Evolutionary conservation across 2,888 invertebrate genomes (phyloP), one percentile per base, ranked within the genome.

Genomic region (Embidobia sp.): DNA sequence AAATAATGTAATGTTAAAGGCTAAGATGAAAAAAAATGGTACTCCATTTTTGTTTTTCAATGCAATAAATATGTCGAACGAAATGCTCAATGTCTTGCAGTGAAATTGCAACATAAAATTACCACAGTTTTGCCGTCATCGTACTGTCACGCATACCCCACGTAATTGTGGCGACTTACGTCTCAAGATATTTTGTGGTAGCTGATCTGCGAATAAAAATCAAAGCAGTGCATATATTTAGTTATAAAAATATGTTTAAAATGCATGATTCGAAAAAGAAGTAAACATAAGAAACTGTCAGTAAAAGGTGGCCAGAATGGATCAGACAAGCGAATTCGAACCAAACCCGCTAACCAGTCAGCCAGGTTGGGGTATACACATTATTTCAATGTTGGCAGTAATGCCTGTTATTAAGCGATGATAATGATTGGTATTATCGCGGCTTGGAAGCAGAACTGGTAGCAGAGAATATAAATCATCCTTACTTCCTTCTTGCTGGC

Each of bases 391-490:
- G 89, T 89, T 89, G 89, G 88, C 89, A 89, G 89, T 89, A 89
- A 89, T 89, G 88, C 87, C 89, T 89, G 89, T 89, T 89, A 89
- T 89, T 89, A 89, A 89, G 89, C 86, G 89, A 89, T 88, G 89
- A 89, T 89, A 89, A 89, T 89, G 89, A 89, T 89, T 89, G 88
- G 89, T 89, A 89, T 89, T 89, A 89, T 89, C 89, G 88, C 89
- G 85, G 86, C 85, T 84, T 87, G 88, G 88, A 85, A 88, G 88
- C 88, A 87, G 86, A 86, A 87, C 88, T 88, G 87, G 89, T 89
- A 89, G 89, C 89, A 83, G 84, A 86, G 88, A 88, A 89, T 89
- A 89, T 89, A 89, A 89, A 89, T 89, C 89, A 89, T 89, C 88
- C 87, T 86, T 86, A 88, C 88, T 89, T 89, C 89, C 88, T 89